Conservation (phyloP, 2,113 vertebrate genomes). For the Clarias gariepinus region DNA sequence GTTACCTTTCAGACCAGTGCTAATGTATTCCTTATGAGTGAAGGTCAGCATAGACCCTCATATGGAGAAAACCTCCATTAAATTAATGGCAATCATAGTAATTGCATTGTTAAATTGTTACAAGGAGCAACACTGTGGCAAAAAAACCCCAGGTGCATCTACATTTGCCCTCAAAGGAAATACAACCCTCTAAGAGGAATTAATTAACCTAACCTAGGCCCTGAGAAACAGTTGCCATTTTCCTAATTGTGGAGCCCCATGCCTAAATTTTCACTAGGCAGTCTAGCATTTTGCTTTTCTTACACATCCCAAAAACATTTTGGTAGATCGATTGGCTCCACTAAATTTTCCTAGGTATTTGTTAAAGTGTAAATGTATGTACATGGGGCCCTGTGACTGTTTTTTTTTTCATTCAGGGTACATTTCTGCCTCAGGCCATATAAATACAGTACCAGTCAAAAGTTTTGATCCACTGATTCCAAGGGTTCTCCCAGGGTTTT, state of each 20-base stretch:
- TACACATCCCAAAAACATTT: background rate
- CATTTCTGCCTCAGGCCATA: background rate
- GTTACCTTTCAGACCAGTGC: conserved; percentile 6
- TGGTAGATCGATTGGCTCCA: background rate
- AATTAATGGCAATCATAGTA: conserved; percentile 47
- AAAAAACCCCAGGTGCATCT: conserved; percentile 40
- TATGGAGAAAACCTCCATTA: conserved; percentile 25
- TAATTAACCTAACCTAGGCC: conserved; percentile 21
- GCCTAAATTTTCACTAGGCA: background rate
- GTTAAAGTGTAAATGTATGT: background rate
- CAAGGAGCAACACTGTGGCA: conserved; percentile 37
- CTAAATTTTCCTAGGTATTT: background rate
- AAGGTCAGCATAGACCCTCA: conserved; percentile 36
- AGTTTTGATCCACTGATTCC: too few relatives aligned
- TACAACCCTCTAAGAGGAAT: conserved; percentile 7
- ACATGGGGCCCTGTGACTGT: background rate
- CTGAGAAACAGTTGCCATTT: conserved; percentile 28
- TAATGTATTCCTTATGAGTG: conserved; percentile 27
- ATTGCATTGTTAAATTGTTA: conserved; percentile 48
- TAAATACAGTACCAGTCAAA: too few relatives aligned
- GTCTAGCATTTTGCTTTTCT: background rate
- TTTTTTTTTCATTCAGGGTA: background rate
- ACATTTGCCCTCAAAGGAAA: conserved; percentile 7
- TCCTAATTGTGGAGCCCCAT: background rate
- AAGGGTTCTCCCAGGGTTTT: too few relatives aligned